Evolutionary conservation across 2,797 vertebrate genomes (phyloP).

Genomic region (Fistularia tabacaria): DNA sequence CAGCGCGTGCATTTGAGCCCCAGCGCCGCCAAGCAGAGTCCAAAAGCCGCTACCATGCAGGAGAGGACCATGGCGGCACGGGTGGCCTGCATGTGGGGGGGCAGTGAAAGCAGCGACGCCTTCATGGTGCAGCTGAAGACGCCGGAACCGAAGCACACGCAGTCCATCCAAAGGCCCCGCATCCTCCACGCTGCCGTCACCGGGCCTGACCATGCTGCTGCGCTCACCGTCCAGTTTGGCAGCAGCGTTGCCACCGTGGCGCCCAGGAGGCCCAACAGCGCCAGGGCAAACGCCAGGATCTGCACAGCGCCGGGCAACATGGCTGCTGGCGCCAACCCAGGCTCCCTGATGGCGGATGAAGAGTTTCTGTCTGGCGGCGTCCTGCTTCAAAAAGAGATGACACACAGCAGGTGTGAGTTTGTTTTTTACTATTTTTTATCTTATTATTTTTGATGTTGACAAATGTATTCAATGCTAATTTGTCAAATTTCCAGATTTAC

Average conservation of each 20-base stretch:
- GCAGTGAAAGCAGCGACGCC: constrained; percentile 82
- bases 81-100: constrained; percentile 80
- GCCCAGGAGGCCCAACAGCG: constrained; percentile 81
- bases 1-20: constrained; percentile 90
- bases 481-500: too few relatives aligned
- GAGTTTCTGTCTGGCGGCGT: too few relatives aligned
- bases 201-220: constrained; percentile 78
- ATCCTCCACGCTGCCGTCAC: constrained; percentile 84
- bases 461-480: too few relatives aligned
- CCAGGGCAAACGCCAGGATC: constrained; percentile 88
- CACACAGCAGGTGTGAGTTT: constrained; percentile 64
- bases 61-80: constrained; percentile 88
- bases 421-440: too few relatives aligned
- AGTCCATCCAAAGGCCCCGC: constrained; percentile 97
- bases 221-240: constrained; percentile 91
- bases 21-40: constrained; percentile 81
- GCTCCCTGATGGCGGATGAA: constrained; percentile 16
- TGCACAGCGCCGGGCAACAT: constrained; percentile 86
- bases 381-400: constrained; percentile 61
- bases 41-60: constrained; percentile 78
- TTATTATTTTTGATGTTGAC: too few relatives aligned
- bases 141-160: constrained; percentile 90
- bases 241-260: constrained; percentile 83
- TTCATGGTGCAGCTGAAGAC: constrained; percentile 91
- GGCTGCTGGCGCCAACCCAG: constrained; percentile 5